phyloP scores from a whole-genome alignment of 2,797 vertebrate species.

The Lagorchestes hirsutus region DNA sequence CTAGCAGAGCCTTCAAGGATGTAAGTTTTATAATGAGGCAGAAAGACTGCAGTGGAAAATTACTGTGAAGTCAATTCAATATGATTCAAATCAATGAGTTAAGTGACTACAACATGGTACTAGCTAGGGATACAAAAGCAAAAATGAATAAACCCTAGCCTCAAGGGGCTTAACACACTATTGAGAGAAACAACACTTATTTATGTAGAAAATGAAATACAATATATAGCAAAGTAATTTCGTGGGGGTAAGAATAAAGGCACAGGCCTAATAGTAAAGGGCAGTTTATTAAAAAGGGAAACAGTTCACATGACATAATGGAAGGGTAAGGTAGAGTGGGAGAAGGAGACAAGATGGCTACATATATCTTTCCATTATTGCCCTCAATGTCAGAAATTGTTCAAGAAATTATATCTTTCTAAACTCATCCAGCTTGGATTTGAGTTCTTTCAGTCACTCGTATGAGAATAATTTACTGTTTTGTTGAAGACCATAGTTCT shows the following conservation, averaged over 20 bases:
- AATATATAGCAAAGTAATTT: not conserved
- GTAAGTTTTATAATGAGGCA: not conserved
- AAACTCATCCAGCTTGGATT: conserved; percentile 45
- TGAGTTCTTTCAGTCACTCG: conserved; percentile 37
- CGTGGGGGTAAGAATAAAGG: not conserved
- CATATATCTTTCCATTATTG: not conserved
- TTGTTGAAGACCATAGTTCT: conserved; percentile 46
- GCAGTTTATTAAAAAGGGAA: not conserved
- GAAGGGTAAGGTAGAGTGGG: not conserved
- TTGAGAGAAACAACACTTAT: not conserved
- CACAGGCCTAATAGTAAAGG: not conserved
- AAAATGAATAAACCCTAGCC: not conserved
- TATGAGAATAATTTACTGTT: conserved; percentile 29
- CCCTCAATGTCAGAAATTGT: conserved; percentile 23
- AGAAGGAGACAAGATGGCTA: not conserved
- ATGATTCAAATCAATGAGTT: not conserved
- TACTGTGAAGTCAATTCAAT: not conserved
- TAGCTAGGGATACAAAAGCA: not conserved
- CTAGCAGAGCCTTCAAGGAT: not conserved
- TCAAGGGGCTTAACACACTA: not conserved
- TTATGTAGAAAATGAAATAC: not conserved
- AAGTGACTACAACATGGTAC: not conserved
- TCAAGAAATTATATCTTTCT: conserved; percentile 33
- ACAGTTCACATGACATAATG: not conserved
- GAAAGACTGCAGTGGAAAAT: not conserved